phyloP scores from a whole-genome alignment of 2,797 vertebrate genomes.

The Notoglanidium macrostoma region DNA sequence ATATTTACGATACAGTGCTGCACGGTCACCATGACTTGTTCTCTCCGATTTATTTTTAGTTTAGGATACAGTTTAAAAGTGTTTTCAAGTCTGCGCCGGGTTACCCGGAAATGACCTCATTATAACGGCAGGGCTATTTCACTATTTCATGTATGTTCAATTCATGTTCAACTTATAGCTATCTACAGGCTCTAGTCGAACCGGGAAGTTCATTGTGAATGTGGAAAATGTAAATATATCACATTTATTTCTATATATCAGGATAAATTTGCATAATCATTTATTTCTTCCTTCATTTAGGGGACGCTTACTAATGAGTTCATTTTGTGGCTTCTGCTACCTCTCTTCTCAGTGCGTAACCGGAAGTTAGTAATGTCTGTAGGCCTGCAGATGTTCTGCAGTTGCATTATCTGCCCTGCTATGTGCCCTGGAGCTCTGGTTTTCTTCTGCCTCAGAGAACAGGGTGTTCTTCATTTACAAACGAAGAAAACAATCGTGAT shows the following conservation, averaged over 20 bases:
- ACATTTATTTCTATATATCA: background rate
- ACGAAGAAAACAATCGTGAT: too few relatives aligned
- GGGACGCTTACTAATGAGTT: background rate
- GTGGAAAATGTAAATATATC: background rate
- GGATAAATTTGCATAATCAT: background rate
- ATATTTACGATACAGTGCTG: background rate
- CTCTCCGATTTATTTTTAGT: background rate
- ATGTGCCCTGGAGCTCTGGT: background rate
- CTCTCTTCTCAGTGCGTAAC: conserved; percentile 27
- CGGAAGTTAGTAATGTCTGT: conserved; percentile 40
- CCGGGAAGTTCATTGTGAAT: background rate
- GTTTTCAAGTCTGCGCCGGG: conserved; percentile 16
- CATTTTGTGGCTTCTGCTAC: background rate
- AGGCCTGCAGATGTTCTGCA: conserved; percentile 44
- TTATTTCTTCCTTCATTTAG: conserved; percentile 14
- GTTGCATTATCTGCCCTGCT: conserved; percentile 22
- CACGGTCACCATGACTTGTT: background rate
- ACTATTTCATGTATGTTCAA: background rate
- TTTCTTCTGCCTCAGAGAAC: background rate
- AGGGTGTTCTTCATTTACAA: background rate
- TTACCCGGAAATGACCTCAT: conserved; percentile 46
- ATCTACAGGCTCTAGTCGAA: background rate
- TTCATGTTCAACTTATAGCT: too few relatives aligned
- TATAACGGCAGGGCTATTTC: background rate
- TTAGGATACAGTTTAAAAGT: background rate